Evolutionary conservation across 2,797 vertebrate genomes (phyloP).

Genomic region (Gymnothorax javanicus): DNA sequence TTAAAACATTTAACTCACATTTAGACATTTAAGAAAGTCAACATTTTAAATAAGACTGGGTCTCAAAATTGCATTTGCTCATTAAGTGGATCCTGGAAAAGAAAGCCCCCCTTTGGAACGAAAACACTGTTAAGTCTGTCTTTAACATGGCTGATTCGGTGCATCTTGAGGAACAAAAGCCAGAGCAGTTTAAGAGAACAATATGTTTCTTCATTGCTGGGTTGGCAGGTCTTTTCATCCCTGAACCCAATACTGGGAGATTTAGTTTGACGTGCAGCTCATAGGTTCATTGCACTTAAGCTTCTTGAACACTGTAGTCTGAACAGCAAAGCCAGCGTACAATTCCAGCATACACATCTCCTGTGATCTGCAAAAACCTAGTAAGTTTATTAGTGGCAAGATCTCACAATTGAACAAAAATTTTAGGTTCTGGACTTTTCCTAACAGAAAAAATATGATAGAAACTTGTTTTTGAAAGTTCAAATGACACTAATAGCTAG

Average conservation of each 20-base stretch:
- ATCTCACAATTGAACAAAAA: no score
- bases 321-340: background rate
- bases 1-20: background rate
- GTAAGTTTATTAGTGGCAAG: no score
- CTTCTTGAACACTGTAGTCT: background rate
- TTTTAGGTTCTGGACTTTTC: no score
- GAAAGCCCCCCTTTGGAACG: background rate
- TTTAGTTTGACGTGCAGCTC: background rate
- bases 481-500: no score
- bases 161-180: background rate
- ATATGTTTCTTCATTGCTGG: background rate
- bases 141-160: background rate
- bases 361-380: no score
- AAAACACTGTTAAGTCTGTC: background rate
- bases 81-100: background rate
- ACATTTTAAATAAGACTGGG: background rate
- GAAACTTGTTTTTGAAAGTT: no score
- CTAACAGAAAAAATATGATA: no score
- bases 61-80: background rate
- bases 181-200: background rate
- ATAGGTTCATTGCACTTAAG: background rate
- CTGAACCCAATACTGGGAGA: background rate
- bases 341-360: background rate
- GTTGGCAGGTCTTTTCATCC: background rate
- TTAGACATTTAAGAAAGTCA: background rate